Evolutionary conservation across 2,888 invertebrate species (phyloP), one percentile per base, ranked within the genome.

Genomic region (Habrosyne pyritoides): DNA sequence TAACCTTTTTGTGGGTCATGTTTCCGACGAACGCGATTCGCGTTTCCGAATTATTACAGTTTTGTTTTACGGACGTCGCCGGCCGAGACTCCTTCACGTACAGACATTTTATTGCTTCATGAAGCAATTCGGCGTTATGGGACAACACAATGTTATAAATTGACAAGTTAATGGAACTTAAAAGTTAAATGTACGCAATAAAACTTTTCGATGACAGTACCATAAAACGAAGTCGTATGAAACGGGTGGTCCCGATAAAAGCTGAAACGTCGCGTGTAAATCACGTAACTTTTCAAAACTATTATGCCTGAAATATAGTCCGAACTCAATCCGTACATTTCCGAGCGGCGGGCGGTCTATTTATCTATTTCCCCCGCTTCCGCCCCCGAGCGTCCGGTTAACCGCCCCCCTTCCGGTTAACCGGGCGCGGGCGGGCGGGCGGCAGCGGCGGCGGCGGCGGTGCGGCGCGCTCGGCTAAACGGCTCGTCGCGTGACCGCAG

Each of bases 401-500:
- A 91, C 91, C 91, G 87, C 89, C 91, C 89, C 91, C 90, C 91
- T 88, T 90, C 91, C 91, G 91, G 91, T 91, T 91, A 91, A 90
- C 91, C 91, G 90, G 89, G 42, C 42, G 42, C 14, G 42, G 14
- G 18, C 91, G 90, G 89, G 42, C 42, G 42, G 24, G 42, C 4
- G 33, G 33, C 33, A n/a, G 89, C 86, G 89, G 86, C 81, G 83
- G 61, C 56, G 83, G 85, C 84, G 85, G 86, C 82, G 83, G 83
- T 81, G 84, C 83, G 83, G 86, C 84, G 87, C 83, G 86, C 87
- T 86, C 91, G 91, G 91, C 91, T 92, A 91, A 92, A 91, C 91
- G 91, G 91, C 91, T 92, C 91, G 91, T 92, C 91, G 91, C 91
- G 91, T 91, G 91, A 92, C 91, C 91, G 91, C 91, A 92, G 91